Conservation (phyloP, 2,113 vertebrate genomes). For the Odobenus rosmarus region DNA sequence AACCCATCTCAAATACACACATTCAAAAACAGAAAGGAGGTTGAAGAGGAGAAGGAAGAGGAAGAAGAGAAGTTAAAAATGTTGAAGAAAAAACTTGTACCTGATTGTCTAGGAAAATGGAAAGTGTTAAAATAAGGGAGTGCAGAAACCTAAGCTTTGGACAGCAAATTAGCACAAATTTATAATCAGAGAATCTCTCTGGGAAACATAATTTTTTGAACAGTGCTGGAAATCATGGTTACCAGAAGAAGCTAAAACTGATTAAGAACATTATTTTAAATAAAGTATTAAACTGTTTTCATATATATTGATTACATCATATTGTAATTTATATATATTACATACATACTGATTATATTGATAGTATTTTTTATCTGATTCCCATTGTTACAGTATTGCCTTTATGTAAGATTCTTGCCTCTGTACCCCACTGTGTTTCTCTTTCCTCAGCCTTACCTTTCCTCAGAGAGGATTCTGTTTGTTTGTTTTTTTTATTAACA, state of each 20-base stretch:
- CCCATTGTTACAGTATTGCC: too few species aligned
- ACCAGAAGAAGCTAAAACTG: neutral
- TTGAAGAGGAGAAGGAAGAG: neutral
- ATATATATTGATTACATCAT: neutral
- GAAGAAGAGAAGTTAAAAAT: neutral
- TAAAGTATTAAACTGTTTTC: neutral
- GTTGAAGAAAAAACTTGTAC: too few species aligned
- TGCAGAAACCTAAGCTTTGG: neutral
- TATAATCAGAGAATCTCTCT: neutral
- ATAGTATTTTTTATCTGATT: neutral
- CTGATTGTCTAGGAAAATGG: neutral
- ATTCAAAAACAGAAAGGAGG: neutral
- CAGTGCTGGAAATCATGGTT: neutral
- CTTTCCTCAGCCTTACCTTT: neutral
- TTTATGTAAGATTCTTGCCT: neutral
- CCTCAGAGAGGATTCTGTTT: too few species aligned
- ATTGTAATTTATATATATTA: neutral
- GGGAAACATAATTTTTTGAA: neutral
- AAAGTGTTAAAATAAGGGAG: neutral
- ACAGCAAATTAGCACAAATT: neutral
- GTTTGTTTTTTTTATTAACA: too few species aligned
- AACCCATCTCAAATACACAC: neutral
- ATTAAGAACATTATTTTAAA: neutral
- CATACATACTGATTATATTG: neutral
- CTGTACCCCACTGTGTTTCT: rapidly evolving